A percentile compares a stretch with the other conserved stretches of the same genome.
Conservation (phyloP, 2,113 vertebrate species). For the Chamaetylas fuelleborni region DNA sequence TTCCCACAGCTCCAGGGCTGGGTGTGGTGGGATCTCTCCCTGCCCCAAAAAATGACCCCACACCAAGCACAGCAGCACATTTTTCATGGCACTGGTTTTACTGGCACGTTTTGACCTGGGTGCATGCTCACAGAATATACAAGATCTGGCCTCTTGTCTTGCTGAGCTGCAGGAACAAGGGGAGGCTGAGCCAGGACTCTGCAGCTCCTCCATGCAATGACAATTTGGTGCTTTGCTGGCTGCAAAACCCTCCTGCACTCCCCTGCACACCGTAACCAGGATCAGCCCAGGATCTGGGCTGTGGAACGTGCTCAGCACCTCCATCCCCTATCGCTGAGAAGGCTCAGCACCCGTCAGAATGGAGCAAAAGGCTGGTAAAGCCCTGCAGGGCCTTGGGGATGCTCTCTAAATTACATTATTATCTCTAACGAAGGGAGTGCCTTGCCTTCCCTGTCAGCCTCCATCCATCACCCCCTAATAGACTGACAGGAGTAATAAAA, state of each 20-base stretch:
- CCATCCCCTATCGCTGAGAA: not conserved
- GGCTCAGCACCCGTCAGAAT: not conserved
- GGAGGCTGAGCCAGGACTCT: not conserved
- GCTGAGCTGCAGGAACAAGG: not conserved
- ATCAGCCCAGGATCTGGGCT: not conserved
- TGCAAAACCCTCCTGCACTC: not conserved
- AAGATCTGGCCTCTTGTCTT: not conserved
- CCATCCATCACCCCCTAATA: not conserved
- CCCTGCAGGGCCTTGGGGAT: not conserved
- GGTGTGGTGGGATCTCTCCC: not conserved
- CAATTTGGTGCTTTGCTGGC: not conserved
- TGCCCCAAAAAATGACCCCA: rapidly evolving
- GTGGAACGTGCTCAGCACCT: not conserved
- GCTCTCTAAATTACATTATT: conserved; percentile 21
- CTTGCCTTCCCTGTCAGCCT: not conserved
- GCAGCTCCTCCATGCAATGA: not conserved
- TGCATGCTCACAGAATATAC: not conserved
- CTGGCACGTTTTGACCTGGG: not conserved
- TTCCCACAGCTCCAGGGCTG: rapidly evolving
- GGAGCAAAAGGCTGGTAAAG: not conserved
- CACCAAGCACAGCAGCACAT: not conserved
- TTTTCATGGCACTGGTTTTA: not conserved
- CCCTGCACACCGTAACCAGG: not conserved
- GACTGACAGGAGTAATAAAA: conserved; percentile 24
- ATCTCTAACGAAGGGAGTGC: conserved; percentile 5